Conservation (phyloP, 2,797 vertebrate species). For the Halcyon chelicuti region DNA sequence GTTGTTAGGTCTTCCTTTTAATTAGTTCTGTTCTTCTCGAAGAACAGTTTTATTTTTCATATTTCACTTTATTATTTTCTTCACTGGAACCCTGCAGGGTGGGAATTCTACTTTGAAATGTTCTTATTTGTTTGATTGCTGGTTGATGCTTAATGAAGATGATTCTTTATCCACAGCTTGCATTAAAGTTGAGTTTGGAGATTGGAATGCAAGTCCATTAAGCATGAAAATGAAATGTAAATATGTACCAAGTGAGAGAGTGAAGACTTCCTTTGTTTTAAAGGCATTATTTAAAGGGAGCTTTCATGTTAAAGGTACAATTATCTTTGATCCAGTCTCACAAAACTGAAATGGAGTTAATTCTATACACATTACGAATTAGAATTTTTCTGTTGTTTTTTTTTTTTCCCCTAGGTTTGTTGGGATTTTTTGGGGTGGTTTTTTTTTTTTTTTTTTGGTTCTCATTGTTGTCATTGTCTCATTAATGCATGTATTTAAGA, state of each 20-base stretch:
- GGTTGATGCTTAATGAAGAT: conserved; percentile 71
- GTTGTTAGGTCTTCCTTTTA: conserved; percentile 91
- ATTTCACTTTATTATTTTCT: conserved; percentile 80
- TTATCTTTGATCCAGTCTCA: conserved; percentile 11
- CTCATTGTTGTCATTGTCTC: neutral
- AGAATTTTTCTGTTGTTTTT: neutral
- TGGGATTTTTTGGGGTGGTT: accelerated
- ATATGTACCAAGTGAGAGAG: conserved; percentile 41
- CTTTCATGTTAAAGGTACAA: neutral
- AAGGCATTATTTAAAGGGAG: neutral
- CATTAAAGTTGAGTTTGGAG: conserved; percentile 36
- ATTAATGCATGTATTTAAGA: conserved; percentile 1
- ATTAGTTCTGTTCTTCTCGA: conserved; percentile 84
- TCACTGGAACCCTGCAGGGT: conserved; percentile 77
- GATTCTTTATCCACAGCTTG: conserved; percentile 63
- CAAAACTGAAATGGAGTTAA: neutral
- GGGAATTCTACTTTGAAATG: conserved; percentile 74
- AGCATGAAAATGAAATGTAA: conserved; percentile 68
- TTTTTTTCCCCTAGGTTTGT: accelerated
- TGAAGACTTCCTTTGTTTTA: conserved; percentile 17
- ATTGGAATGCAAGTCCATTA: conserved; percentile 44
- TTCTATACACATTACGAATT: neutral
- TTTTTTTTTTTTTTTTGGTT: too few relatives aligned
- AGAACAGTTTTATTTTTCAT: conserved; percentile 77
- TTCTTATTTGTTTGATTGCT: conserved; percentile 77